Conservation (phyloP, 2,113 vertebrate species). For the Aptenodytes patagonicus region DNA sequence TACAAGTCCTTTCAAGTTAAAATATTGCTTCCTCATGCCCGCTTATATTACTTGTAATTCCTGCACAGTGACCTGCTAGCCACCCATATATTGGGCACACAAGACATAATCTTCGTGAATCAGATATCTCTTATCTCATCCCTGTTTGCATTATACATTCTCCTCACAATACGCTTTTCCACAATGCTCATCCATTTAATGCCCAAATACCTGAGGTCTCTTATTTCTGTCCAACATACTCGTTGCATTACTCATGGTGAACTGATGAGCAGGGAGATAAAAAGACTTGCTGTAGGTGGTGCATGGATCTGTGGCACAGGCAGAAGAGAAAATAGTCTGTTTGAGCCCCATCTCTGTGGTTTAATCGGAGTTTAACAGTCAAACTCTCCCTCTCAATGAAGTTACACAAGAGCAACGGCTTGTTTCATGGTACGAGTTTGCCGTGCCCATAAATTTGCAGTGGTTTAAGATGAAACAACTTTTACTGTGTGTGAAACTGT, state of each 20-base stretch:
- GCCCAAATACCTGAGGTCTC: slow-evolving; percentile 37
- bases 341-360: not conserved
- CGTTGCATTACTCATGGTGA: not conserved
- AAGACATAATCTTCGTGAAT: slow-evolving; percentile 55
- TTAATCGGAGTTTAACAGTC: not conserved
- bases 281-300: not conserved
- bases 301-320: not conserved
- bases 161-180: not conserved
- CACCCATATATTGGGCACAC: slow-evolving; percentile 43
- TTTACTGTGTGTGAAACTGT: not conserved
- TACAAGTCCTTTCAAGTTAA: slow-evolving; percentile 64
- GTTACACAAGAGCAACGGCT: not conserved
- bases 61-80: slow-evolving; percentile 53
- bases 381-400: not conserved
- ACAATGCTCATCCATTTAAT: slow-evolving; percentile 33
- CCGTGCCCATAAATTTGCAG: not conserved
- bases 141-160: slow-evolving; percentile 40
- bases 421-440: not conserved
- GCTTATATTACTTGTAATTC: slow-evolving; percentile 32
- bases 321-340: not conserved
- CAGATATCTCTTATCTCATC: slow-evolving; percentile 59
- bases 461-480: not conserved
- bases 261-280: slow-evolving; percentile 43
- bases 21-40: slow-evolving; percentile 61
- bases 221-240: slow-evolving; percentile 1